Evolutionary conservation across 2,113 vertebrate species (phyloP).

Genomic region (Sinocyclocheilus maitianheensis): DNA sequence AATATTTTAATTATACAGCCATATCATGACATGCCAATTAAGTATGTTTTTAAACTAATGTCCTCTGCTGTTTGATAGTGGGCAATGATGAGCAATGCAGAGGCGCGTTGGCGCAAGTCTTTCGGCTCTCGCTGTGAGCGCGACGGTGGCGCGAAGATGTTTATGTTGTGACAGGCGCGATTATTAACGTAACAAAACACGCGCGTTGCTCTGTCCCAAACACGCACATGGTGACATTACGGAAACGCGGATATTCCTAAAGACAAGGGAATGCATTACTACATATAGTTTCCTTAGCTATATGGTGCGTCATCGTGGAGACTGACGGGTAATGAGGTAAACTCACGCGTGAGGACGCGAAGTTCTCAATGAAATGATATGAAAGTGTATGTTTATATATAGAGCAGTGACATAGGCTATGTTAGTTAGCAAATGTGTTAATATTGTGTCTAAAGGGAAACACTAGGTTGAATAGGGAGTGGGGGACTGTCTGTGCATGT

Average conservation of each 20-base stretch:
- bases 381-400: neutral
- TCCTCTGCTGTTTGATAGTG: slow-evolving; percentile 22
- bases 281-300: neutral
- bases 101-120: slow-evolving; percentile 24
- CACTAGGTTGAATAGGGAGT: neutral
- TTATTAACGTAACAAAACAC: slow-evolving; percentile 50
- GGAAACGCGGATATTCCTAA: slow-evolving; percentile 26
- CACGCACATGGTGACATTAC: slow-evolving; percentile 49
- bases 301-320: slow-evolving; percentile 11
- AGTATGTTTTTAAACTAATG: neutral
- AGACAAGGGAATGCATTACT: neutral
- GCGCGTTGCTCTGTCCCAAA: slow-evolving; percentile 24
- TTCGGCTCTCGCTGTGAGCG: slow-evolving; percentile 18
- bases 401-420: neutral
- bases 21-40: slow-evolving; percentile 44
- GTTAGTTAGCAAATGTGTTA: neutral
- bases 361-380: slow-evolving; percentile 1
- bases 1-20: neutral
- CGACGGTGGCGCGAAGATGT: slow-evolving; percentile 21
- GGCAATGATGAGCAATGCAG: slow-evolving; percentile 33
- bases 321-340: slow-evolving; percentile 4
- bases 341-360: neutral
- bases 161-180: slow-evolving; percentile 54
- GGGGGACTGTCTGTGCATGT: slow-evolving; percentile 25
- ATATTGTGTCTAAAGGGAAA: neutral